Evolutionary conservation across 2,888 invertebrate genomes (phyloP), one percentile per base, ranked within the genome.

Genomic region (Drosophila greeni): DNA sequence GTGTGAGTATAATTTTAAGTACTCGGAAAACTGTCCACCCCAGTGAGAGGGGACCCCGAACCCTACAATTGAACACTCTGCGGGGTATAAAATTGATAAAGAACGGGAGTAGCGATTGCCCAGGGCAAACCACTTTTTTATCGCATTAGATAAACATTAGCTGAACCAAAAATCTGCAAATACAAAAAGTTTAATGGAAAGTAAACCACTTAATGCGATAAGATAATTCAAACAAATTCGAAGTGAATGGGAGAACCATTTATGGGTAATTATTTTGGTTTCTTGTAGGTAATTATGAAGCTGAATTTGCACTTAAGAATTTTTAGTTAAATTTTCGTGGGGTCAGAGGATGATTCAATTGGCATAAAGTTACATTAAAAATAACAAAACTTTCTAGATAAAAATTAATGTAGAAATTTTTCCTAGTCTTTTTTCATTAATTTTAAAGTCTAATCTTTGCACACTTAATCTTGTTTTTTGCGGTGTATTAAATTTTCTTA

Each of bases 51-150:
- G 43, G 36, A n/a, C n/a, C n/a, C n/a, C n/a, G 37, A 43, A 48
- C 24, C 26, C 40, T 61, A 39, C 61, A 45, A 29, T 8, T 2
- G 16, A 36, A 39, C 8, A 34, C 18, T 20, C 57, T 57, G 47
- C 58, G 56, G 39, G 40, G 31, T 54, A 34, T 7, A 16, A 48
- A 33, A 33, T 16, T 51, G 36, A 31, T 31, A 57, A 42, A 40
- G 18, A 39, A 49, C 51, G 36, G 36, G 47, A 55, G 16, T 39
- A 39, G 66, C 47, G n/a, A 37, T 48, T 39, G 4, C 20, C 33
- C 36, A 52, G 53, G 58, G 58, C 23, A 61, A 40, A 72, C 54
- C 62, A 31, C 66, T 65, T 66, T 66, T 62, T 62, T 62, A 53
- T 42, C 18, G 66, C 42, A 34, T 65, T 65, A 53, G 29, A 43